A percentile compares a stretch with the other conserved stretches of the same genome.
Evolutionary conservation across 2,113 vertebrate genomes (phyloP).

Genomic region (Motacilla alba): DNA sequence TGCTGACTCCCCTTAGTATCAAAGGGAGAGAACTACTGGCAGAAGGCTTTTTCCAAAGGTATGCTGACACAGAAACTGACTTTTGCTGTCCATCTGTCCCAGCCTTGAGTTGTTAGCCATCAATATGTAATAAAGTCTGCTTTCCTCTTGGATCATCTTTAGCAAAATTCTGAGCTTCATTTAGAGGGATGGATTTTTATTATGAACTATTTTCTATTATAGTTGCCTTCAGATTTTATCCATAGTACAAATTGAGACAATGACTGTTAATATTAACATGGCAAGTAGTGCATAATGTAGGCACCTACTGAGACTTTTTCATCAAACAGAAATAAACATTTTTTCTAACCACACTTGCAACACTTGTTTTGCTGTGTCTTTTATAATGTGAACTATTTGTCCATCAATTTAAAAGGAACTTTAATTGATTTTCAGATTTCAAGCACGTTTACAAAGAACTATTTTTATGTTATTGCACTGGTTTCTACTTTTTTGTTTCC

Average conservation of each 20-base stretch:
- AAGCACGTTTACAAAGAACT: neutral
- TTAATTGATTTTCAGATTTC: constrained; percentile 52
- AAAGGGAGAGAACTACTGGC: neutral
- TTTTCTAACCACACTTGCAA: neutral
- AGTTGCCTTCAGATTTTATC: neutral
- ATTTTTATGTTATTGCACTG: constrained; percentile 43
- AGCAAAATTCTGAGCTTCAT: neutral
- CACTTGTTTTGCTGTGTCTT: neutral
- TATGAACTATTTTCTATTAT: neutral
- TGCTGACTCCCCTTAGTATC: neutral
- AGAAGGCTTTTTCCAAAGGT: neutral
- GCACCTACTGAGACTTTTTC: neutral
- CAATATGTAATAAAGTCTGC: neutral
- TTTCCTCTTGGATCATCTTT: neutral
- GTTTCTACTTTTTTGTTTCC: constrained; percentile 52
- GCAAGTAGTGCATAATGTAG: neutral
- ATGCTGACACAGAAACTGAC: neutral
- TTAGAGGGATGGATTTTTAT: neutral
- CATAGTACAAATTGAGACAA: neutral
- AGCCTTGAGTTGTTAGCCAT: neutral
- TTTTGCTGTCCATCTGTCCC: neutral
- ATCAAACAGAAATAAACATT: neutral
- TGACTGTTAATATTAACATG: neutral
- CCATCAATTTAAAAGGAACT: neutral
- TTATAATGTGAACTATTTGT: neutral